Evolutionary conservation across 2,888 invertebrate genomes (phyloP), one percentile per base, ranked within the genome.

Genomic region (Formica aserva): DNA sequence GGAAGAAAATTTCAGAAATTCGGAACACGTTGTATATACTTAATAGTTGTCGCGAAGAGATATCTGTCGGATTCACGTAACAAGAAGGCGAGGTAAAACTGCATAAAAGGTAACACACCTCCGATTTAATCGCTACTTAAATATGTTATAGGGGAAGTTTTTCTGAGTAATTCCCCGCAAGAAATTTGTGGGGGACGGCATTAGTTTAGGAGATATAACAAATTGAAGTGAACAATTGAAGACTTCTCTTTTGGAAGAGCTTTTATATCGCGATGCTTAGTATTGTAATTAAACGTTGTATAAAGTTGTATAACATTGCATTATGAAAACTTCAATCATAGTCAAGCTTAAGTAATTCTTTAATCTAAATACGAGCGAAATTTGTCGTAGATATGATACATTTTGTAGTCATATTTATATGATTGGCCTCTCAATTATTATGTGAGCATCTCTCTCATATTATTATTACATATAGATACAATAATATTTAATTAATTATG

Each of bases 331-430:
- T 71, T 60, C 29, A 69, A 38, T 77, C 29, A 41, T 22, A 45
- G 45, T 32, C 45, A 32, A 22, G 8, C 32, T 55, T 29, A 45
- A 67, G 29, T 77, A 77, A 69, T 60, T 57, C 45, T 63, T 62
- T n/a, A 75, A 26, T 48, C n/a, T 35, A 13, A 60, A 35, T 26
- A 35, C 9, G 35, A 78, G 48, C 32, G 45, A 71, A 69, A 78
- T 71, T 77, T 22, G 22, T 69, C 9, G 15, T 60, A 35, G n/a
- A 1, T 22, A 29, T 32, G 11, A 65, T 13, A 9, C 18, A 75
- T 22, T 11, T 32, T 32, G 22, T 52, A 35, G 15, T 6, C 9
- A 45, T 35, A 35, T 60, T 18, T 48, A n/a, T 48, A 15, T 6
- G 2, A 4, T 1, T 32, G 22, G 22, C 22, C 13, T 3, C 57